These are phyloP conservation scores for Megaceryle torquata DNA, from an alignment of 2,113 vertebrate species.

Conservation along the genomic window DNA sequence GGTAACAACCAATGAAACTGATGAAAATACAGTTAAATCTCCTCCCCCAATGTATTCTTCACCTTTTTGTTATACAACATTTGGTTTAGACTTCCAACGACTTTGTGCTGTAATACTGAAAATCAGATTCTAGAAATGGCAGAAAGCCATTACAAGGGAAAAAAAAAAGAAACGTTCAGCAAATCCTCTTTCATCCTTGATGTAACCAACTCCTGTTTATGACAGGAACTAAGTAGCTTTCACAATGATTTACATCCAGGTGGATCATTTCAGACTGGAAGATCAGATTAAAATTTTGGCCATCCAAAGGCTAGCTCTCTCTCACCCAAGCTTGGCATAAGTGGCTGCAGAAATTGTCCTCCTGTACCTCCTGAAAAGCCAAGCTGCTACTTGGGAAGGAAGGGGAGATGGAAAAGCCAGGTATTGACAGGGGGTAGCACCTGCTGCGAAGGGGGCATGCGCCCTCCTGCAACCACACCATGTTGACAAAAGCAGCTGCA, in stretches of 20 bases:
- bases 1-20: neutral
- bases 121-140: neutral
- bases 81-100: neutral
- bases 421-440: neutral
- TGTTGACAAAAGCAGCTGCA: constrained; percentile 21
- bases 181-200: neutral
- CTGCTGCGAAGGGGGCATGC: neutral
- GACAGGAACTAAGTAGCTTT: neutral
- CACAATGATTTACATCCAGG: neutral
- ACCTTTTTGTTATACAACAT: neutral
- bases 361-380: neutral
- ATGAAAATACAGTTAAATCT: neutral
- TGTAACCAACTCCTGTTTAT: neutral
- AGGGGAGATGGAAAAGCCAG: neutral
- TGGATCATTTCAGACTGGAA: neutral
- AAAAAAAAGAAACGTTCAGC: neutral
- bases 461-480: neutral
- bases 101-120: neutral
- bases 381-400: neutral
- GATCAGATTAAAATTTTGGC: neutral
- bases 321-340: neutral
- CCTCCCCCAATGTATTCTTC: neutral
- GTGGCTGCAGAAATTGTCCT: constrained; percentile 2
- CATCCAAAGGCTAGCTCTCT: neutral
- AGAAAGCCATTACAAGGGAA: neutral